phyloP scores from a whole-genome alignment of 1,140 invertebrate genomes.

The Dufourea novaeangliae region DNA sequence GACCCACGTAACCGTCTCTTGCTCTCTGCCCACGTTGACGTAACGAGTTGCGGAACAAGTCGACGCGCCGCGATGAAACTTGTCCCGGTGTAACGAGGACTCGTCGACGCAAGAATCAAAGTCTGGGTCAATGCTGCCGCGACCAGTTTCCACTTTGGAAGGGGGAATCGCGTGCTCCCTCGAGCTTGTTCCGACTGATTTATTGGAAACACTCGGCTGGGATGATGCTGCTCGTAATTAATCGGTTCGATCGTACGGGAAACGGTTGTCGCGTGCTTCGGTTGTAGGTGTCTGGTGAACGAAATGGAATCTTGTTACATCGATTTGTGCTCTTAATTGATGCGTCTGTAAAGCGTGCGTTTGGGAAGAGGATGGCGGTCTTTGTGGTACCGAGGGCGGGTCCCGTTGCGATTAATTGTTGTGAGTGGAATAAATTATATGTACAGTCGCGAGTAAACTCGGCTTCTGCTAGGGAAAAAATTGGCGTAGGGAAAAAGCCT shows the following conservation, averaged over 20 bases:
- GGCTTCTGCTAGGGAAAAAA: too few species aligned
- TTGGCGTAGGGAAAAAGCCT: too few species aligned
- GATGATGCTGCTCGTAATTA: constrained; percentile 5
- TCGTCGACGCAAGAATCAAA: constrained; percentile 44
- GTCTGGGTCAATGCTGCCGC: constrained; percentile 67
- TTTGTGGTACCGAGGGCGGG: too few species aligned
- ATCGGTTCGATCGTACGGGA: not conserved
- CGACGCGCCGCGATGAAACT: constrained; percentile 54
- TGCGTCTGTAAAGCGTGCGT: too few species aligned
- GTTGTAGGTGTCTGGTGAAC: not conserved
- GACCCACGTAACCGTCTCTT: constrained; percentile 53
- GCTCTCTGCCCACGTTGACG: constrained; percentile 44
- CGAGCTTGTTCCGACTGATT: constrained; percentile 5
- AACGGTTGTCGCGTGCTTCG: not conserved
- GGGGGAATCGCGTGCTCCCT: constrained; percentile 16
- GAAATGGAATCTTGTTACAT: not conserved
- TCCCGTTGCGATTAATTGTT: too few species aligned
- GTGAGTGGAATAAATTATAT: too few species aligned
- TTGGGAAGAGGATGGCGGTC: too few species aligned
- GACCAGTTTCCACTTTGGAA: constrained; percentile 37
- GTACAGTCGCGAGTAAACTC: too few species aligned
- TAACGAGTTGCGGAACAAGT: constrained; percentile 56
- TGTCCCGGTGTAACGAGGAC: constrained; percentile 50
- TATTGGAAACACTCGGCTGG: constrained; percentile 14
- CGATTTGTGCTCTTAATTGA: too few species aligned